Evolutionary conservation across 2,113 vertebrate species (phyloP), one percentile per base, ranked within the genome.

Genomic region (Marcusenius ussheri): DNA sequence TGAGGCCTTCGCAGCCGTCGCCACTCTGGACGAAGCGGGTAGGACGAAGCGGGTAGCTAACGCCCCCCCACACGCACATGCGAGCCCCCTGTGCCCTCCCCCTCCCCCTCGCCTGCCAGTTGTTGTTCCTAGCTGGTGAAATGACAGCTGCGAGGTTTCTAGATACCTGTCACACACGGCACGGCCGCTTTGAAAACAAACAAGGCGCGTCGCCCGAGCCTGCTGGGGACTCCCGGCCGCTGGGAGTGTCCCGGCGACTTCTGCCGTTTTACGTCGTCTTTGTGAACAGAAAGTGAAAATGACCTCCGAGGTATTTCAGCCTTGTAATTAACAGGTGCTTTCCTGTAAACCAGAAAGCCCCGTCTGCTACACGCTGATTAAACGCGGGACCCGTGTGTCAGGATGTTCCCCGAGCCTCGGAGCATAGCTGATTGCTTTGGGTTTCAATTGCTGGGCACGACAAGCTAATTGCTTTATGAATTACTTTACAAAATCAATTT

Each of bases 1-100:
- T 92, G 96, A 98, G 96, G 97, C 97, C 97, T 97, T 96, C 95
- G 91, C 96, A 96, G 94, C 96, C 94, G 56, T 93, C 91, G 92
- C 94, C 89, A 9, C 92, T 91, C 93, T 94, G 90, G 94, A 94
- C 89, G 94, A 95, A 93, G 95, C 95, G 91, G 95, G 96, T 96
- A 88, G 90, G 95, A n/a, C 47, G 10, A 27, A 9, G 17, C 15
- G 39, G 51, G 4, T 9, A 66, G 17, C 62, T 70, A 66, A 27
- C n/a, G 3, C 58, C 11, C 27, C 27, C 66, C 24, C 15, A 45
- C 21, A 2, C 19, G 0, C 19, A 9, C 19, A 62, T 21, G 19
- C 56, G 0, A 3, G 62, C 8, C 35, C 74, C 35, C 31, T n/a
- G 35, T 62, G 24, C 11, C 19, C 17, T 17, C 51, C 6, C 27